Conservation (phyloP, 2,797 vertebrate species). For the Anolis apletophallus region DNA sequence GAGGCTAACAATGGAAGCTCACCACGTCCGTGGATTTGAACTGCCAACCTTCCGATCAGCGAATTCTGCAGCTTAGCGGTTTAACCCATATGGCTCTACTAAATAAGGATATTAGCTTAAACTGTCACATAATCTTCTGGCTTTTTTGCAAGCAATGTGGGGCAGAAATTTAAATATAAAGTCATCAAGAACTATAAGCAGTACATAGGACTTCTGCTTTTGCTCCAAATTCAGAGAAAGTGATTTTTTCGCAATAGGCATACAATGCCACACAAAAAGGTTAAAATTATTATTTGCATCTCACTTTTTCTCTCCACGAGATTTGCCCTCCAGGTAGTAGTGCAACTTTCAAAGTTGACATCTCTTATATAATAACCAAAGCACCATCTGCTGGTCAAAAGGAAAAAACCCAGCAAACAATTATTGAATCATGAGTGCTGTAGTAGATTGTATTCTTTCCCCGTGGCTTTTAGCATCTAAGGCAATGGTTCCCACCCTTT, state of each 20-base stretch:
- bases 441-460: not conserved
- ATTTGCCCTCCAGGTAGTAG: not conserved
- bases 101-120: not conserved
- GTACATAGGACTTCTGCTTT: no score
- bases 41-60: no score
- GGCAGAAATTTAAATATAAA: not conserved
- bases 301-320: no score
- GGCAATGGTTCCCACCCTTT: not conserved
- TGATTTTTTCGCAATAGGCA: not conserved
- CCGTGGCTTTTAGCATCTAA: not conserved
- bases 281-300: no score
- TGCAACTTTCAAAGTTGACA: not conserved
- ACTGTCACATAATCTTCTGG: not conserved
- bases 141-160: not conserved
- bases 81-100: not conserved
- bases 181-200: not conserved
- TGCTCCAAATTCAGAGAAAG: not conserved
- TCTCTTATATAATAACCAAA: not conserved
- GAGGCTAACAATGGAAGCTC: no score
- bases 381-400: constrained; percentile 27
- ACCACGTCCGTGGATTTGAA: no score
- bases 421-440: not conserved
- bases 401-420: not conserved
- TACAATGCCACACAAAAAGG: not conserved
- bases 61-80: no score